Conservation (phyloP, 2,113 vertebrate genomes). For the Sphaerodactylus townsendi region DNA sequence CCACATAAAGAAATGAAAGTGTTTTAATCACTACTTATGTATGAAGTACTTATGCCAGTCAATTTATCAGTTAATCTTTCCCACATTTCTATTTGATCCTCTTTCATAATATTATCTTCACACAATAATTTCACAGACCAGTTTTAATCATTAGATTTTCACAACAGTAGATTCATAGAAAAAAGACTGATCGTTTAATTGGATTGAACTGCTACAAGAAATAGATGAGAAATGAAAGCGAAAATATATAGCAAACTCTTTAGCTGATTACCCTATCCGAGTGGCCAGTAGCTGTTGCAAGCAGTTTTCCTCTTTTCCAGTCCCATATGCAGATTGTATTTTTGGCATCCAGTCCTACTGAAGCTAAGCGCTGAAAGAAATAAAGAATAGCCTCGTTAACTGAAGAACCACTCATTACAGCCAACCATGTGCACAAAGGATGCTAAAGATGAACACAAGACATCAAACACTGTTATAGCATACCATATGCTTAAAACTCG, state of each 20-base stretch:
- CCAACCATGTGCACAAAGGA: not conserved
- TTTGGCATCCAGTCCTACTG: constrained; percentile 94
- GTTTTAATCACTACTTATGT: not conserved
- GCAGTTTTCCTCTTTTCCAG: constrained; percentile 91
- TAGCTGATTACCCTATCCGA: constrained; percentile 81
- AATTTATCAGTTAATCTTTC: not conserved
- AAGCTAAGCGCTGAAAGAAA: constrained; percentile 83
- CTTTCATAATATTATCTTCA: not conserved
- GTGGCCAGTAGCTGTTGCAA: constrained; percentile 93
- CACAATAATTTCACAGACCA: constrained; percentile 4
- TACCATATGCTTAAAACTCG: not conserved
- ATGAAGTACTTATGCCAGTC: not conserved
- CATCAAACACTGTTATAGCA: not conserved
- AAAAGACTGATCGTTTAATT: not conserved
- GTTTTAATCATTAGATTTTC: not conserved
- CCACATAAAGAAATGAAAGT: constrained; percentile 2
- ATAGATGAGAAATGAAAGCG: not conserved
- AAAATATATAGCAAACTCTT: constrained; percentile 16
- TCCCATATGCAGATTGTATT: constrained; percentile 97
- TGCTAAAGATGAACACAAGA: not conserved
- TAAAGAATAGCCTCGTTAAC: constrained; percentile 37
- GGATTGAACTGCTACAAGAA: not conserved
- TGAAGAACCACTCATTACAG: constrained; percentile 18
- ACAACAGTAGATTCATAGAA: not conserved
- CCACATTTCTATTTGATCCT: not conserved